Percentiles rank a stretch among this genome's conserved stretches.
These are phyloP conservation scores for Lochmaea capreae DNA, from an alignment of 2,888 invertebrate genomes.

Conservation along the genomic window DNA sequence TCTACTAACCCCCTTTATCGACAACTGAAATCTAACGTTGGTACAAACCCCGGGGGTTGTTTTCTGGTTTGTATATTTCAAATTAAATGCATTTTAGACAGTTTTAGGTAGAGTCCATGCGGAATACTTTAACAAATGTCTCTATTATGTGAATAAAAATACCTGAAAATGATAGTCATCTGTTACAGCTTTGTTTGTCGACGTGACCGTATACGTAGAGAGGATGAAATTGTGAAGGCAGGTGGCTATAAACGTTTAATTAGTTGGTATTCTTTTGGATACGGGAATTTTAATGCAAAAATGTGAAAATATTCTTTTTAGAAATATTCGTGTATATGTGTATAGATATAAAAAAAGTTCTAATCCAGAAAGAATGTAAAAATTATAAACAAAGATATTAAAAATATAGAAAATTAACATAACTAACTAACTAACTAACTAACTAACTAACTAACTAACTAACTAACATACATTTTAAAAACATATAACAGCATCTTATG, in stretches of 20 bases:
- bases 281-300: background rate
- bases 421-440: no score
- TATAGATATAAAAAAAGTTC: no score
- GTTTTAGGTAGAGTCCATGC: constrained; percentile 48
- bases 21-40: constrained; percentile 40
- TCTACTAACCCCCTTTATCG: background rate
- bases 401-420: no score
- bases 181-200: constrained; percentile 44
- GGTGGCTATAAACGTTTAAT: constrained; percentile 42
- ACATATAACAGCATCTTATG: no score
- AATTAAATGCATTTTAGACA: constrained; percentile 53
- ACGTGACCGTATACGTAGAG: constrained; percentile 37
- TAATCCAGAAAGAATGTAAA: no score
- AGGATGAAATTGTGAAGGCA: constrained; percentile 37
- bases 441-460: no score
- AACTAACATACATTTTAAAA: no score
- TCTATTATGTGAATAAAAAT: constrained; percentile 51
- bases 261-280: constrained; percentile 37
- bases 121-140: constrained; percentile 52
- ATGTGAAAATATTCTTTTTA: no score
- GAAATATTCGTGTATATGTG: no score
- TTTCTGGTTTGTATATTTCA: constrained; percentile 54
- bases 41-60: constrained; percentile 39
- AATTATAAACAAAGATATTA: no score
- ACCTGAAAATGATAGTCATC: constrained; percentile 53